Evolutionary conservation across 1,140 invertebrate species (phyloP), one percentile per base, ranked within the genome.

Genomic region (Frieseomelitta varia): DNA sequence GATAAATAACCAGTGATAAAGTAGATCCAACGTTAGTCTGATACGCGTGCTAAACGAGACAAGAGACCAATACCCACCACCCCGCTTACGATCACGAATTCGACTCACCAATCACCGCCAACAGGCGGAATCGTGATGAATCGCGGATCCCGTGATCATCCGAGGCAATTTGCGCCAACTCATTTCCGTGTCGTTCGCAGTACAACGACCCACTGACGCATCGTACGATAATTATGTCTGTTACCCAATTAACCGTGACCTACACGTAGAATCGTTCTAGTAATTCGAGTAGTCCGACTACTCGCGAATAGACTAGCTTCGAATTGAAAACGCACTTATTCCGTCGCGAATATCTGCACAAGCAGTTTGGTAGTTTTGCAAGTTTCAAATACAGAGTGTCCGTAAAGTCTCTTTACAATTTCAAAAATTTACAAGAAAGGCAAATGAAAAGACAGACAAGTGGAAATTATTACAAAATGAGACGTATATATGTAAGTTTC

Each of bases 231-330:
- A 83, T 83, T 83, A 83, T 39, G 39, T 65, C 30, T 15, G 81
- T 78, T 78, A 77, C 51, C 81, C 74, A 69, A 77, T 78, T 83
- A 78, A 39, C 81, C 74, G 19, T 83, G 81, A 83, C 74, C 81
- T 65, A 69, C 0, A 47, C 39, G 39, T 8, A 47, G 6, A 47
- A 10, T 47, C 39, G 8, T 47, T 8, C 39, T 47, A 47, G 39
- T 47, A 8, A 47, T 47, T 47, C 39, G 39, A 47, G 39, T 47
- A 47, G 39, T 47, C 39, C 8, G 39, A 47, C 39, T 47, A 47
- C 8, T 47, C 39, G 39, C 39, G 34, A 39, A 39, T 3, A 39
- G 2, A 39, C 34, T 39, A 39, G 34, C 2, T 39, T 6, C 39
- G 39, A 47, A 8, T 47, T 47, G 8, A 47, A 47, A 10, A 47